Conservation (phyloP, 1,140 invertebrate genomes). For the Dendroctonus ponderosae region DNA sequence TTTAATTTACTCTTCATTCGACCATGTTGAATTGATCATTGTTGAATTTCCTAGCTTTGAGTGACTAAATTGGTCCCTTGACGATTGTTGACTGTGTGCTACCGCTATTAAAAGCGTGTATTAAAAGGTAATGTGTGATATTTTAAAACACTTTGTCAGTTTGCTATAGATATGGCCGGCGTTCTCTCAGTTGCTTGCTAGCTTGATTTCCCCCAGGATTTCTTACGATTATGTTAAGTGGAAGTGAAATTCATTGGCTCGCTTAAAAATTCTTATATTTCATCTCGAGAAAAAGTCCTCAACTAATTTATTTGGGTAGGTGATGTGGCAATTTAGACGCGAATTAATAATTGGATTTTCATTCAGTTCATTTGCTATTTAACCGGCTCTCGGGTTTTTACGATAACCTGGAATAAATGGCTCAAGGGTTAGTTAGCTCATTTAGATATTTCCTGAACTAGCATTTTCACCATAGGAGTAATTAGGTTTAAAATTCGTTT, state of each 20-base stretch:
- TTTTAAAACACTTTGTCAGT: slow-evolving; percentile 5
- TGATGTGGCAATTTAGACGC: neutral
- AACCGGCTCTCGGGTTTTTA: too few relatives aligned
- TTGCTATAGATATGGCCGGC: slow-evolving; percentile 11
- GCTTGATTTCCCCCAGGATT: slow-evolving; percentile 49
- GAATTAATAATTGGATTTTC: too few relatives aligned
- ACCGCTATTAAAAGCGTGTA: slow-evolving; percentile 4
- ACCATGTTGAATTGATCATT: too few relatives aligned
- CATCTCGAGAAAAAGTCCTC: slow-evolving; percentile 1
- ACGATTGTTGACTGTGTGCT: too few relatives aligned
- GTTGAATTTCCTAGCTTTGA: too few relatives aligned
- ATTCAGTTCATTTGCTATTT: neutral
- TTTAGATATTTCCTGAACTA: too few relatives aligned
- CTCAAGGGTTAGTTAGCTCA: too few relatives aligned
- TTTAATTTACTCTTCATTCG: too few relatives aligned
- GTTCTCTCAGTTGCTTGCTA: slow-evolving; percentile 34
- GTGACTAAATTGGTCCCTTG: too few relatives aligned
- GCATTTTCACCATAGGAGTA: too few relatives aligned
- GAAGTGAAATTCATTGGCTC: slow-evolving; percentile 49
- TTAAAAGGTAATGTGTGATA: slow-evolving; percentile 10
- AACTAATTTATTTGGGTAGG: slow-evolving; percentile 1
- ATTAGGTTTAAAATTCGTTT: neutral
- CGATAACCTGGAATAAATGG: too few relatives aligned
- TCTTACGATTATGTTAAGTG: slow-evolving; percentile 50
- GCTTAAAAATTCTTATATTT: slow-evolving; percentile 22